Percentiles rank a stretch among this genome's conserved stretches.
These are phyloP conservation scores for Lycia hirtaria DNA, from an alignment of 2,888 invertebrate species.

Conservation along the genomic window DNA sequence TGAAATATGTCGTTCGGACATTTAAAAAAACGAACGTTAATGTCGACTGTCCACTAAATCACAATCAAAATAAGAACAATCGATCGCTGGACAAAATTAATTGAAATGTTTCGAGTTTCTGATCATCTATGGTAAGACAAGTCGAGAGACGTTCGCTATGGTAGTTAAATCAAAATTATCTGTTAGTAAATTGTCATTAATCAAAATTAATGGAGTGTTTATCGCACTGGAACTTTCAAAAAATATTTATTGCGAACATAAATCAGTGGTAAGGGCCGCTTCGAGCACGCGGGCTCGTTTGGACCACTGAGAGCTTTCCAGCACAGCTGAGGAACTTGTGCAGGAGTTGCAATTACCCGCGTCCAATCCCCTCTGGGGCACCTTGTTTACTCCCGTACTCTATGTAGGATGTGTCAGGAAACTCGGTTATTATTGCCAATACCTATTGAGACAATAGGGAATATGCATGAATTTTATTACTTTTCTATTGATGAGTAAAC, in stretches of 20 bases:
- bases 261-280: slow-evolving; percentile 82
- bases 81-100: slow-evolving; percentile 69
- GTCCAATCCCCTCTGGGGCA: neutral
- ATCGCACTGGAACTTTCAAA: slow-evolving; percentile 84
- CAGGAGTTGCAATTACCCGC: slow-evolving; percentile 62
- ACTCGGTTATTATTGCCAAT: too few relatives aligned
- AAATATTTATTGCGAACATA: slow-evolving; percentile 82
- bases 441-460: too few relatives aligned
- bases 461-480: too few relatives aligned
- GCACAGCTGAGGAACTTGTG: slow-evolving; percentile 66
- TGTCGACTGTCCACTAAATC: slow-evolving; percentile 39
- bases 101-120: slow-evolving; percentile 72
- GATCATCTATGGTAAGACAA: slow-evolving; percentile 64
- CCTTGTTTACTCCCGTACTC: too few relatives aligned
- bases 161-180: slow-evolving; percentile 70
- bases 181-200: slow-evolving; percentile 84
- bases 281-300: slow-evolving; percentile 59
- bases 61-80: slow-evolving; percentile 71
- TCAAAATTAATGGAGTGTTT: slow-evolving; percentile 86
- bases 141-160: slow-evolving; percentile 47
- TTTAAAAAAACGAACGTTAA: slow-evolving; percentile 31
- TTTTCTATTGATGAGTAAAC: too few relatives aligned
- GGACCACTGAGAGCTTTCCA: slow-evolving; percentile 79
- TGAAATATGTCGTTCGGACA: slow-evolving; percentile 37
- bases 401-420: too few relatives aligned